Base-by-base conservation (phyloP, 2,888 invertebrate species). In the Holacanthella duospinosa region DNA sequence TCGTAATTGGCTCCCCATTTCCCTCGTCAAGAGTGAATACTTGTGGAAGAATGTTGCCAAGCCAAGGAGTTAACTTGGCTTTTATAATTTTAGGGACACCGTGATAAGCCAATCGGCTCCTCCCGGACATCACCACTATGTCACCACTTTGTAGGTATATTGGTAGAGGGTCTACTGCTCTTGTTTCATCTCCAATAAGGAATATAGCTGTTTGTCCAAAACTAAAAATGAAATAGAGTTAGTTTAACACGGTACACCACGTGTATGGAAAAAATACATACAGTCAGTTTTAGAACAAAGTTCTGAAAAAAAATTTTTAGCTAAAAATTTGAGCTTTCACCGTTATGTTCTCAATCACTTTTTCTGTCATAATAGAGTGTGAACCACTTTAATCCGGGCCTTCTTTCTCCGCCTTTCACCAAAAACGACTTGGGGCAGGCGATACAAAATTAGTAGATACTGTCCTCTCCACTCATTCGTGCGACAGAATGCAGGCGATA, bases 161-260 rank as follows among this genome's bases (percentile, higher is more conserved):
- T 1, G 89, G 84, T 24, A 82, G 79, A 1, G 89, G 86, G 74
- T 83, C 79, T 58, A 83, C 82, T 43, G 85, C 83, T 73, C 85
- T 85, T 0, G 84, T 84, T 71, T 76, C 76, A 1, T 94, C 93
- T 25, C 97, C 97, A 69, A 97, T 83, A 43, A 99, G 80, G 78
- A 97, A 99, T 74, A 99, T 84, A 19, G 94, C 95, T 61, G 89
- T 85, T 78, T 93, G 94, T 0, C 97, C 99, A 78, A 99, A 93
- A 78, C 96, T 96, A 79, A 73, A 82, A 76, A 29, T 61, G 48
- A 65, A 27, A 58, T 54, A 25, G 29, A n/a, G n/a, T n/a, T n/a
- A n/a, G n/a, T n/a, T n/a, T n/a, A n/a, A n/a, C n/a, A n/a, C n/a
- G n/a, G n/a, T n/a, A n/a, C n/a, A n/a, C n/a, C n/a, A 29, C 24